Evolutionary conservation across 2,113 vertebrate species (phyloP).

Genomic region (Myxocyprinus asiaticus): DNA sequence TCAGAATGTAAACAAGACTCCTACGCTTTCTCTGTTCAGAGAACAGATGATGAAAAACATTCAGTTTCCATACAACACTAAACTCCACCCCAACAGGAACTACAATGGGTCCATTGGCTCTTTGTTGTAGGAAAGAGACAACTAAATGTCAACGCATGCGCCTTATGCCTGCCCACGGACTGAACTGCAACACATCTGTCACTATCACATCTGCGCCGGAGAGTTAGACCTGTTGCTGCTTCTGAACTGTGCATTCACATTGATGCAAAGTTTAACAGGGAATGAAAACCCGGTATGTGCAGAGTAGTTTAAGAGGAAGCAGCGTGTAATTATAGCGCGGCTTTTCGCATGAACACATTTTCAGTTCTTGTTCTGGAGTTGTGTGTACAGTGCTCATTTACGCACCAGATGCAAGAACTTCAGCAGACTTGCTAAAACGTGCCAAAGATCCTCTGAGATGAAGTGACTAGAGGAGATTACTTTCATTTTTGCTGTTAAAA

Average conservation of each 20-base stretch:
- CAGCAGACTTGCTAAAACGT: too few relatives aligned
- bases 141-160: too few relatives aligned
- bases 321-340: background rate
- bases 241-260: background rate
- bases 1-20: too few relatives aligned
- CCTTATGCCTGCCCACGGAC: too few relatives aligned
- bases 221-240: background rate
- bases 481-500: background rate
- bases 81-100: constrained; percentile 1
- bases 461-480: background rate
- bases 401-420: constrained; percentile 7
- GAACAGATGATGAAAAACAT: background rate
- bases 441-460: background rate
- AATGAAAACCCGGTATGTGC: background rate
- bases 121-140: background rate
- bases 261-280: background rate
- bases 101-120: background rate
- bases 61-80: background rate
- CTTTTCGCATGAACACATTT: constrained; percentile 16
- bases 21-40: background rate
- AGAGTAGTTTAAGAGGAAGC: background rate
- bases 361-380: constrained; percentile 13
- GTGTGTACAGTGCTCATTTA: constrained; percentile 6
- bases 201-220: too few relatives aligned
- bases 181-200: background rate